A percentile compares a stretch with the other conserved stretches of the same genome.
phyloP scores from a whole-genome alignment of 2,113 vertebrate species.

The Amia ocellicauda region DNA sequence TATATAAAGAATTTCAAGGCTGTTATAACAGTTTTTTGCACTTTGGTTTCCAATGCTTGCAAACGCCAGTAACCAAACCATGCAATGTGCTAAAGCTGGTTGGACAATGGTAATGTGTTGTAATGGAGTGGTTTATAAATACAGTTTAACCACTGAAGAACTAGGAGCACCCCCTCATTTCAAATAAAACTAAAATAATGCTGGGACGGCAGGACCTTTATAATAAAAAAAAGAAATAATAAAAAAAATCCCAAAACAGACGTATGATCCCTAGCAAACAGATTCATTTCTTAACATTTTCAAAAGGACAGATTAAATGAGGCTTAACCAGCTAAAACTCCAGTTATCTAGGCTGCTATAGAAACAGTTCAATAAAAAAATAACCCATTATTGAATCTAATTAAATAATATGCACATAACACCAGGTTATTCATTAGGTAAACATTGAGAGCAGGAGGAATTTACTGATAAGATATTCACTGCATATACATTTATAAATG shows the following conservation, averaged over 20 bases:
- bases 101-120: constrained; percentile 56
- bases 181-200: not conserved
- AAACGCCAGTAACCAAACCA: constrained; percentile 45
- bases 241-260: not conserved
- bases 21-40: constrained; percentile 60
- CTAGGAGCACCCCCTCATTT: constrained; percentile 47
- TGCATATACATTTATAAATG: not conserved
- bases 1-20: too few species aligned
- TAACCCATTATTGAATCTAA: too few species aligned
- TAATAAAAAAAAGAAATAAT: not conserved
- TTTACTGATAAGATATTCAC: not conserved
- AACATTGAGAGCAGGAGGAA: not conserved
- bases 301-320: too few species aligned
- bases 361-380: too few species aligned
- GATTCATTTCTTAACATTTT: not conserved
- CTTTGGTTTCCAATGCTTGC: constrained; percentile 73
- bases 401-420: too few species aligned
- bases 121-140: constrained; percentile 30
- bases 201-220: not conserved
- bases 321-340: too few species aligned
- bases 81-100: constrained; percentile 58
- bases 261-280: not conserved
- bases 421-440: too few species aligned
- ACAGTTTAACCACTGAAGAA: constrained; percentile 24
- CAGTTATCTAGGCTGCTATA: too few species aligned